A percentile compares a stretch with the other conserved stretches of the same genome.
These are phyloP conservation scores for Phyllotreta cruciferae DNA, from an alignment of 2,888 invertebrate genomes.

Conservation along the genomic window DNA sequence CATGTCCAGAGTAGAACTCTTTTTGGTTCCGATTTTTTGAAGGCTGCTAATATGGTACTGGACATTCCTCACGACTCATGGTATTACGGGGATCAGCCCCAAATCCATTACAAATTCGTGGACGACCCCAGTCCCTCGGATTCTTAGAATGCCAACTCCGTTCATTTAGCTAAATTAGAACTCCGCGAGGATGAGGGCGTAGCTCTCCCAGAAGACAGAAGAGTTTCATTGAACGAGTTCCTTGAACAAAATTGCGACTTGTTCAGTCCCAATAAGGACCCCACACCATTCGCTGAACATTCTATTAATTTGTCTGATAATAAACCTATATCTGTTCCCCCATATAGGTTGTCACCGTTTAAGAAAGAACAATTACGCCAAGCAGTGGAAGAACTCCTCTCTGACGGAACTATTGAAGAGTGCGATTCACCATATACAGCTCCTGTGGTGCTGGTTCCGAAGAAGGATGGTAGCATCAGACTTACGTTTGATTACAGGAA, in stretches of 20 bases:
- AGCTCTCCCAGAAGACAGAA: background rate
- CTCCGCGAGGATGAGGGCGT: background rate
- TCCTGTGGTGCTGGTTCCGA: slow-evolving; percentile 40
- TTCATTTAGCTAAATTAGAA: background rate
- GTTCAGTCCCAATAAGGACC: slow-evolving; percentile 24
- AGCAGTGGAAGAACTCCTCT: slow-evolving; percentile 49
- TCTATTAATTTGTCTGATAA: slow-evolving; percentile 13
- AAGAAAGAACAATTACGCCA: slow-evolving; percentile 39
- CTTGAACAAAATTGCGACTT: slow-evolving; percentile 28
- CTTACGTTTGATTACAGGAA: slow-evolving; percentile 28
- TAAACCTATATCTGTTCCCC: slow-evolving; percentile 49
- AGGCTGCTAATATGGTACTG: slow-evolving; percentile 13
- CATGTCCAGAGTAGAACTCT: slow-evolving; percentile 4
- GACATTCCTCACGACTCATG: slow-evolving; percentile 7
- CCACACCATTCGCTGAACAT: slow-evolving; percentile 43
- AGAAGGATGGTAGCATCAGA: slow-evolving; percentile 23
- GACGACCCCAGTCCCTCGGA: background rate
- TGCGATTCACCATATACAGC: slow-evolving; percentile 54
- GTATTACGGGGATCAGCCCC: background rate
- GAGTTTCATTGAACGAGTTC: background rate
- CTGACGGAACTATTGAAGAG: slow-evolving; percentile 51
- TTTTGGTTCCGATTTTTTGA: slow-evolving; percentile 12
- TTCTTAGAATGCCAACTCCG: background rate
- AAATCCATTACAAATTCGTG: background rate
- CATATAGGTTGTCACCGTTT: slow-evolving; percentile 49